Percentiles rank a stretch among this genome's conserved stretches.
phyloP scores from a whole-genome alignment of 92 coral and sea anemone genomes.

The Palythoa grandis region DNA sequence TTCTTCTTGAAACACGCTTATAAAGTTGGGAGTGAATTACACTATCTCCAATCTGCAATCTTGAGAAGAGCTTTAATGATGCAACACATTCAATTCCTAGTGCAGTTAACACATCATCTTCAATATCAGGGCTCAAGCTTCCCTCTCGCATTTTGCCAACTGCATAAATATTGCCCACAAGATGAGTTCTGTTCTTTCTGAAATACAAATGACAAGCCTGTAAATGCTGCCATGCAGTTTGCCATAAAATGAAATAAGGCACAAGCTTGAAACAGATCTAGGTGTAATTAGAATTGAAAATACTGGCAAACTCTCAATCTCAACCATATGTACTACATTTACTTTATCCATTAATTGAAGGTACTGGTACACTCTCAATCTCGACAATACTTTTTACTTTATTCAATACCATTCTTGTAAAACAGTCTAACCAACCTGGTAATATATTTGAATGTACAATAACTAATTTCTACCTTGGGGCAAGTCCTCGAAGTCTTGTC shows the following conservation, averaged over 20 bases:
- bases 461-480: conserved; percentile 15
- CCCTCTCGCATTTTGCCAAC: conserved; percentile 22
- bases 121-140: conserved; percentile 23
- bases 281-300: background rate
- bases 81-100: conserved; percentile 2
- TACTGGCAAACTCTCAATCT: background rate
- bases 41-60: conserved; percentile 46
- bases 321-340: background rate
- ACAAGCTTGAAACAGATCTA: background rate
- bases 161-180: conserved; percentile 18
- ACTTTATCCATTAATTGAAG: background rate
- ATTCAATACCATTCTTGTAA: background rate
- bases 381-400: background rate
- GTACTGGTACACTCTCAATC: background rate
- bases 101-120: conserved; percentile 17
- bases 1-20: conserved; percentile 47
- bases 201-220: background rate
- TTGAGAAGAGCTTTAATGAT: conserved; percentile 33
- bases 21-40: conserved; percentile 38
- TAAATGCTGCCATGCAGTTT: background rate
- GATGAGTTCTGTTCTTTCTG: conserved; percentile 36
- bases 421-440: background rate
- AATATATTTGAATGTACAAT: background rate
- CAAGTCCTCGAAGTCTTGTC: conserved; percentile 14
- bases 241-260: background rate